A percentile compares a stretch with the other conserved stretches of the same genome.
These are phyloP conservation scores for Ophiothrix spiculata DNA, from an alignment of 35 echinoderm and acorn worm species.

Conservation along the genomic window DNA sequence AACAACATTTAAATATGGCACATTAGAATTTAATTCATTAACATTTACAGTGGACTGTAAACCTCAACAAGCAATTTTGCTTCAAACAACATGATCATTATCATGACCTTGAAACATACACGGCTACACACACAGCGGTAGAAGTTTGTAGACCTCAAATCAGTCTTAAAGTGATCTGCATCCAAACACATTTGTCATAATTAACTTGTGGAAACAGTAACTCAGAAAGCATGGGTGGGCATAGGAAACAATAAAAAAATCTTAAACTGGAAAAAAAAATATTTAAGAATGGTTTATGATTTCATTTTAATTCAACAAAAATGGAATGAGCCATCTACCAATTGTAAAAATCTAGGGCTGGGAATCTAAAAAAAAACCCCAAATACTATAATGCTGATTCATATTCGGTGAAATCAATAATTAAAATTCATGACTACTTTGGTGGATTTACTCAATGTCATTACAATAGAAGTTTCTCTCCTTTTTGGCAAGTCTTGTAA, in stretches of 20 bases:
- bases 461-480: too few species aligned
- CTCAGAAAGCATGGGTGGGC: conserved; percentile 1
- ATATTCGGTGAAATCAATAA: not conserved
- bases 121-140: not conserved
- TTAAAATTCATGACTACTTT: not conserved
- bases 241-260: not conserved
- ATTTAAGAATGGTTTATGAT: not conserved
- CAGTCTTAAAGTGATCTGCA: not conserved
- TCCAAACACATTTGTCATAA: not conserved
- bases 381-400: not conserved
- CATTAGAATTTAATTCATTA: not conserved
- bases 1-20: not conserved
- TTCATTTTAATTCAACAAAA: not conserved
- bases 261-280: not conserved
- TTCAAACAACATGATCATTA: not conserved
- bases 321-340: too few species aligned
- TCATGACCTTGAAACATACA: too few species aligned
- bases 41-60: not conserved
- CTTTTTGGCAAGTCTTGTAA: too few species aligned
- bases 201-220: not conserved
- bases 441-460: too few species aligned
- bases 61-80: too few species aligned
- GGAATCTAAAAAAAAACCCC: not conserved
- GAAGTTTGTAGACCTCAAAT: not conserved
- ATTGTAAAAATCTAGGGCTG: too few species aligned